Evolutionary conservation across 2,797 vertebrate species (phyloP).

Genomic region (Amniataba percoides): DNA sequence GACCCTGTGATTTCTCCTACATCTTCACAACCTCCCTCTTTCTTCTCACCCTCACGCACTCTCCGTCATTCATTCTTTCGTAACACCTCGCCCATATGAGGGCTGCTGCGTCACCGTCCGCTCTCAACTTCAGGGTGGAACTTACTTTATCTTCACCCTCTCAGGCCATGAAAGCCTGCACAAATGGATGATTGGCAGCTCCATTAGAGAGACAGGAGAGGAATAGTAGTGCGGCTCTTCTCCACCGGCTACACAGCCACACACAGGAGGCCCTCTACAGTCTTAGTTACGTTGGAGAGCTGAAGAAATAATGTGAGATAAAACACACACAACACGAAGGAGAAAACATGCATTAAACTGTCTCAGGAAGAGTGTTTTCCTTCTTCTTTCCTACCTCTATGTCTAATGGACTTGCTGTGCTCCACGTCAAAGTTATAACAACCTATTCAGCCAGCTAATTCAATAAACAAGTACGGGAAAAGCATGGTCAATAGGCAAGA

Average conservation of each 20-base stretch:
- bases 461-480: background rate
- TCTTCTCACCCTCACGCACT: constrained; percentile 8
- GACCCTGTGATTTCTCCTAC: constrained; percentile 24
- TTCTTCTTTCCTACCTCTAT: too few species aligned
- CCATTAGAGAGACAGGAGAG: constrained; percentile 48
- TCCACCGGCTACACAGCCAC: constrained; percentile 29
- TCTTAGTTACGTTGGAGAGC: background rate
- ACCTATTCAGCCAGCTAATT: constrained; percentile 9
- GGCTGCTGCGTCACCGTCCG: constrained; percentile 43
- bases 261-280: constrained; percentile 9
- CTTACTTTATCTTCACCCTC: constrained; percentile 54
- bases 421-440: constrained; percentile 22
- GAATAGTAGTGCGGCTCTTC: constrained; percentile 32
- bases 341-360: background rate
- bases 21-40: constrained; percentile 20
- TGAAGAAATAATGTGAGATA: background rate
- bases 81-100: constrained; percentile 34
- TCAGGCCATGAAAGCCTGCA: constrained; percentile 53
- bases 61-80: constrained; percentile 27
- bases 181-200: constrained; percentile 70
- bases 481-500: background rate
- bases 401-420: too few species aligned
- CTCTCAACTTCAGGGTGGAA: constrained; percentile 47
- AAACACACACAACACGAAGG: background rate
- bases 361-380: too few species aligned